A percentile compares a stretch with the other conserved stretches of the same genome.
Conservation (phyloP, 2,888 invertebrate species). For the Adela reaumurella region DNA sequence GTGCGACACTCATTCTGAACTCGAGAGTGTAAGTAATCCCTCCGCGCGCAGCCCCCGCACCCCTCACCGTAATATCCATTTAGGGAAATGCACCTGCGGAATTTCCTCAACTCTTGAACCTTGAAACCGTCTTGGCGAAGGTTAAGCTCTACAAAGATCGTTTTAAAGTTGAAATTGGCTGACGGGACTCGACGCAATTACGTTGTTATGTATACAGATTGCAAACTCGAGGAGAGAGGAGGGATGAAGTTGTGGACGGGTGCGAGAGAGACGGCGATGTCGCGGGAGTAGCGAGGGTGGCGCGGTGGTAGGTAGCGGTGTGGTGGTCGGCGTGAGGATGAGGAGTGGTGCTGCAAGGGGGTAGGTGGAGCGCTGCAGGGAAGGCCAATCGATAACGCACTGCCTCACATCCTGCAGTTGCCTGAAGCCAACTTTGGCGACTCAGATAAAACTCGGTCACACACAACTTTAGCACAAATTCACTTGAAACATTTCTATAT, state of each 20-base stretch:
- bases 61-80: no score
- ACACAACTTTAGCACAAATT: no score
- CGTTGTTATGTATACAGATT: no score
- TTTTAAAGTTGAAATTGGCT: not conserved
- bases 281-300: constrained; percentile 21
- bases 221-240: no score
- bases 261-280: constrained; percentile 26
- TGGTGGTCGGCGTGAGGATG: constrained; percentile 7
- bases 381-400: not conserved
- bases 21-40: no score
- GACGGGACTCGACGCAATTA: not conserved
- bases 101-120: not conserved
- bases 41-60: no score
- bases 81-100: not conserved
- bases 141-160: not conserved
- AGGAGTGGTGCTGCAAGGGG: no score
- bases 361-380: not conserved
- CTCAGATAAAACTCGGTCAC: no score
- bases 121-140: not conserved
- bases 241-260: constrained; percentile 17
- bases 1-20: no score
- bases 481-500: no score
- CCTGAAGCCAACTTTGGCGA: not conserved
- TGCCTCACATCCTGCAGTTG: not conserved
- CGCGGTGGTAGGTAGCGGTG: constrained; percentile 26